A percentile compares a stretch with the other conserved stretches of the same genome.
Evolutionary conservation across 2,888 invertebrate genomes (phyloP).

Genomic region (Apotomis turbidana): DNA sequence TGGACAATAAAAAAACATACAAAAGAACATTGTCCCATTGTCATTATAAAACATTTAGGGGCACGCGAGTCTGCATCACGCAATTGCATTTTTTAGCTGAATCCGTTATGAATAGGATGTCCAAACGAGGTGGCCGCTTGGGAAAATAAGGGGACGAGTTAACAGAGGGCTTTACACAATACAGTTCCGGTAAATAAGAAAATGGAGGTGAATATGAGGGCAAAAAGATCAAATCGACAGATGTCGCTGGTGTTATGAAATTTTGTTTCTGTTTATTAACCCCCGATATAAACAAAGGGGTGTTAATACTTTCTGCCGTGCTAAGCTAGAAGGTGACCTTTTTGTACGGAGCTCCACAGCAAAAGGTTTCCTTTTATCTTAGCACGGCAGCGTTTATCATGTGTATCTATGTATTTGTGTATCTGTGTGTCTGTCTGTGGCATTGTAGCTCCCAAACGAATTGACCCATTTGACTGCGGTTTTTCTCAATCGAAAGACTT

Average conservation of each 20-base stretch:
- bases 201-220: neutral
- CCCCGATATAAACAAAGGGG: no score
- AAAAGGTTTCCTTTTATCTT: no score
- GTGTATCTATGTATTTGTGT: no score
- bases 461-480: no score
- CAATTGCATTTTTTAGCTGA: conserved; percentile 38
- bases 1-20: conserved; percentile 36
- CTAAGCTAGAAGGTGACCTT: no score
- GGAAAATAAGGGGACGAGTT: neutral
- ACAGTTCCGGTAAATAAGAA: neutral
- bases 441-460: no score
- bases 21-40: conserved; percentile 49
- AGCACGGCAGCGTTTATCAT: no score
- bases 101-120: conserved; percentile 18
- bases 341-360: no score
- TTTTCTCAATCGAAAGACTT: no score
- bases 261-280: no score
- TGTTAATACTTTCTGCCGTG: no score
- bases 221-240: neutral
- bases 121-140: neutral
- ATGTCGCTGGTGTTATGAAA: neutral
- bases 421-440: no score
- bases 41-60: conserved; percentile 60
- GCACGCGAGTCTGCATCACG: conserved; percentile 48
- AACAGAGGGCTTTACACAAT: neutral